Percentiles rank a stretch among this genome's conserved stretches.
phyloP scores from a whole-genome alignment of 2,888 invertebrate species.

The Chrysopilus asiliformis region DNA sequence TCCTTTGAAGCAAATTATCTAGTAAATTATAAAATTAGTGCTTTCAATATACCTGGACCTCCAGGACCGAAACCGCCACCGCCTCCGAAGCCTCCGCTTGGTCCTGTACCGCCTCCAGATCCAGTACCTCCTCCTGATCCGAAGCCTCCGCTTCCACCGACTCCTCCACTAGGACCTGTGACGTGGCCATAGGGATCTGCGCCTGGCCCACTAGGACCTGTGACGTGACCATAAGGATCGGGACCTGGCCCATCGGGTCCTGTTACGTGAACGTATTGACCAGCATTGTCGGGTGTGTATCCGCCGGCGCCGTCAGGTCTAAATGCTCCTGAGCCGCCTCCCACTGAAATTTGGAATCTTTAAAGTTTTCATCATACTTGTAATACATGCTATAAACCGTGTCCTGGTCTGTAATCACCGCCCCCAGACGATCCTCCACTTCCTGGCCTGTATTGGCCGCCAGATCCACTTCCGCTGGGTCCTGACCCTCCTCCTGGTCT shows the following conservation, averaged over 20 bases:
- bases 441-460: no score
- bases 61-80: slow-evolving; percentile 3
- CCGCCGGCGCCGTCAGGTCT: slow-evolving; percentile 3
- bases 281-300: slow-evolving; percentile 12
- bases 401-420: background rate
- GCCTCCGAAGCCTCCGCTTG: slow-evolving; percentile 3
- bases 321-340: background rate
- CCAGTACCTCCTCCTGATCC: slow-evolving; percentile 21
- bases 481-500: no score
- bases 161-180: slow-evolving; percentile 21
- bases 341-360: background rate
- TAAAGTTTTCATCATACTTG: background rate
- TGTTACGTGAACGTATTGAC: slow-evolving; percentile 10
- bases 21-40: no score
- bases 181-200: slow-evolving; percentile 2
- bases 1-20: no score
- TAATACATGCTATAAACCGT: background rate
- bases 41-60: no score
- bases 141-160: slow-evolving; percentile 24
- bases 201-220: slow-evolving; percentile 10
- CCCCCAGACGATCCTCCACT: no score
- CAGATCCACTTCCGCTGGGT: no score
- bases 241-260: slow-evolving; percentile 18
- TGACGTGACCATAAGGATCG: slow-evolving; percentile 8
- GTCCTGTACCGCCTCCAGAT: slow-evolving; percentile 17